These are phyloP conservation scores for Alsophila aescularia DNA, from an alignment of 2,888 invertebrate species.

Conservation along the genomic window DNA sequence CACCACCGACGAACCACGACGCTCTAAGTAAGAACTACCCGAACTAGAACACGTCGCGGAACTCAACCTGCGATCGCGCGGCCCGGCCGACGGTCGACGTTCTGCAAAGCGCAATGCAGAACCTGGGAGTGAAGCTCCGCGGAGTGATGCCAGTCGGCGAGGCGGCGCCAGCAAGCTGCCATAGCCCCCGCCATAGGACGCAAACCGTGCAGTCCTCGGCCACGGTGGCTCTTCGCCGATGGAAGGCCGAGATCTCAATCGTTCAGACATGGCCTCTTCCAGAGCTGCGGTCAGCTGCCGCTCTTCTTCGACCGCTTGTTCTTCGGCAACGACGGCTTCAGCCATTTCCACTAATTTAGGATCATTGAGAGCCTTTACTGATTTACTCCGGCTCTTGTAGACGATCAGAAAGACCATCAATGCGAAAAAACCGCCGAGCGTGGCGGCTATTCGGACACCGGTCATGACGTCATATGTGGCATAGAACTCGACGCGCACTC, in stretches of 20 bases:
- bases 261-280: constrained; percentile 85
- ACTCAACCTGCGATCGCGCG: constrained; percentile 87
- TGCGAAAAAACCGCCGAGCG: constrained; percentile 95
- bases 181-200: constrained; percentile 85
- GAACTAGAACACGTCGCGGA: constrained; percentile 94
- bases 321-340: constrained; percentile 89
- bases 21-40: constrained; percentile 92
- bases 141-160: constrained; percentile 84
- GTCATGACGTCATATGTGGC: constrained; percentile 97
- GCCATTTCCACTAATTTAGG: constrained; percentile 92
- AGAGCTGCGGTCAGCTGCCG: constrained; percentile 89
- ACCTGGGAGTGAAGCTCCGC: constrained; percentile 86
- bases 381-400: constrained; percentile 94
- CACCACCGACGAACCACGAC: constrained; percentile 91
- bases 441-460: constrained; percentile 95
- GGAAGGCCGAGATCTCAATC: constrained; percentile 82
- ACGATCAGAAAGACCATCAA: constrained; percentile 96
- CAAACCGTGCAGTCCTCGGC: constrained; percentile 73
- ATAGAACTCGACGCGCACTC: constrained; percentile 92
- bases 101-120: constrained; percentile 82
- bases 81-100: constrained; percentile 77
- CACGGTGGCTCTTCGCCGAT: constrained; percentile 88
- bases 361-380: constrained; percentile 89
- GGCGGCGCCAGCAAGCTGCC: constrained; percentile 90
- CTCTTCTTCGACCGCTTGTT: constrained; percentile 88